Evolutionary conservation across 2,113 vertebrate genomes (phyloP).

Genomic region (cat (Felis catus)): DNA sequence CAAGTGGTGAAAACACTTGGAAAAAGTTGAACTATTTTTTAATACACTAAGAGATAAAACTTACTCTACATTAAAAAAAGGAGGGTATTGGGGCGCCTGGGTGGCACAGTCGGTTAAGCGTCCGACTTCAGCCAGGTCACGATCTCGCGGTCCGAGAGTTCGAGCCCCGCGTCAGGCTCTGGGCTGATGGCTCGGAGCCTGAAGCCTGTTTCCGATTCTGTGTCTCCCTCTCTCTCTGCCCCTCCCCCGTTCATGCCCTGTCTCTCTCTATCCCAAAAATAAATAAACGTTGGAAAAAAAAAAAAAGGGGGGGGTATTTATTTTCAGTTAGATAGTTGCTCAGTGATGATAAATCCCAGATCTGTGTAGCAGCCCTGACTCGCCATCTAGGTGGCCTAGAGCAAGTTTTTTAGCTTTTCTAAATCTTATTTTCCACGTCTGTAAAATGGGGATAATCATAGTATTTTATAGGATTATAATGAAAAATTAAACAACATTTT

Average conservation of each 20-base stretch:
- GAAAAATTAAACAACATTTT: constrained; percentile 2
- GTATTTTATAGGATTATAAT: neutral
- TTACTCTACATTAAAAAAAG: neutral
- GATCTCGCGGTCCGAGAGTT: too few species aligned
- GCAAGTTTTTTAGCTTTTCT: constrained; percentile 19
- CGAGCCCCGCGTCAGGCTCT: too few species aligned
- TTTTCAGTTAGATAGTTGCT: constrained; percentile 31
- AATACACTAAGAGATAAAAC: neutral
- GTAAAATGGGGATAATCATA: constrained; percentile 12
- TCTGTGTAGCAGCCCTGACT: neutral
- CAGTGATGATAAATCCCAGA: neutral
- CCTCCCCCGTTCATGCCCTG: too few species aligned
- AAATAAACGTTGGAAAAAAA: too few species aligned
- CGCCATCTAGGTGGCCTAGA: neutral
- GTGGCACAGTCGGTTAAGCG: too few species aligned
- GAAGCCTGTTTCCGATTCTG: too few species aligned
- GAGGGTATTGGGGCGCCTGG: too few species aligned
- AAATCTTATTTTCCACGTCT: constrained; percentile 15
- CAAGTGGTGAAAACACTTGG: neutral
- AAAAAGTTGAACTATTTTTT: constrained; percentile 22
- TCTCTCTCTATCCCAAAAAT: too few species aligned
- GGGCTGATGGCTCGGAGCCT: too few species aligned
- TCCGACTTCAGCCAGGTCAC: too few species aligned
- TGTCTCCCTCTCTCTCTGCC: too few species aligned
- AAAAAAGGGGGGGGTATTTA: neutral